phyloP scores from a whole-genome alignment of 1,140 invertebrate genomes.

The Mizuhopecten yessoensis region DNA sequence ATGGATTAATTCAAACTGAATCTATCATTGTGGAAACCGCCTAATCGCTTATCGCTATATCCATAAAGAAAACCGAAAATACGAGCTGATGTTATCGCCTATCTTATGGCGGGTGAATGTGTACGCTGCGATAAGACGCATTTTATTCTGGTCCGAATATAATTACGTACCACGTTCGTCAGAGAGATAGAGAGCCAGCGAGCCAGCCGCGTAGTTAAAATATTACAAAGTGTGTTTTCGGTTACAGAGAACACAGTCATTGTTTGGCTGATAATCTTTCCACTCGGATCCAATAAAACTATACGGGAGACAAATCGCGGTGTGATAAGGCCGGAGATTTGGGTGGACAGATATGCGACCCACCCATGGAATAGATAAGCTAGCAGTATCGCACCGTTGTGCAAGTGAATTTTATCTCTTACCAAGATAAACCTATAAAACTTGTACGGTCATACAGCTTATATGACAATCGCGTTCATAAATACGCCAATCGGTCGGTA shows the following conservation, averaged over 20 bases:
- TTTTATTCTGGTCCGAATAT: conserved; percentile 40
- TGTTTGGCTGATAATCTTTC: conserved; percentile 27
- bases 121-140: conserved; percentile 7
- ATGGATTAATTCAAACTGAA: conserved; percentile 55
- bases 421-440: conserved; percentile 31
- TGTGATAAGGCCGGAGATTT: conserved; percentile 12
- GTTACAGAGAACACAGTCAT: conserved; percentile 38
- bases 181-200: conserved; percentile 8
- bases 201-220: conserved; percentile 31
- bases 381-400: conserved; percentile 14
- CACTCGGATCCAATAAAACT: conserved; percentile 38
- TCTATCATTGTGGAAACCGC: conserved; percentile 49
- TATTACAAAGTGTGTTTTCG: conserved; percentile 39
- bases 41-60: conserved; percentile 45
- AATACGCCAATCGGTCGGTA: conserved; percentile 30
- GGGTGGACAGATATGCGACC: conserved; percentile 36
- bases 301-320: conserved; percentile 31
- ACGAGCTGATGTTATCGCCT: conserved; percentile 50
- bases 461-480: conserved; percentile 21
- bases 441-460: conserved; percentile 32
- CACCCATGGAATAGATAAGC: conserved; percentile 37
- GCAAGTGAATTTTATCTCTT: conserved; percentile 38
- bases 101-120: conserved; percentile 50
- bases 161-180: conserved; percentile 50
- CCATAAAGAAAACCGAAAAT: conserved; percentile 50